phyloP scores from a whole-genome alignment of 2,888 invertebrate genomes.

The Drosophila mulleri region DNA sequence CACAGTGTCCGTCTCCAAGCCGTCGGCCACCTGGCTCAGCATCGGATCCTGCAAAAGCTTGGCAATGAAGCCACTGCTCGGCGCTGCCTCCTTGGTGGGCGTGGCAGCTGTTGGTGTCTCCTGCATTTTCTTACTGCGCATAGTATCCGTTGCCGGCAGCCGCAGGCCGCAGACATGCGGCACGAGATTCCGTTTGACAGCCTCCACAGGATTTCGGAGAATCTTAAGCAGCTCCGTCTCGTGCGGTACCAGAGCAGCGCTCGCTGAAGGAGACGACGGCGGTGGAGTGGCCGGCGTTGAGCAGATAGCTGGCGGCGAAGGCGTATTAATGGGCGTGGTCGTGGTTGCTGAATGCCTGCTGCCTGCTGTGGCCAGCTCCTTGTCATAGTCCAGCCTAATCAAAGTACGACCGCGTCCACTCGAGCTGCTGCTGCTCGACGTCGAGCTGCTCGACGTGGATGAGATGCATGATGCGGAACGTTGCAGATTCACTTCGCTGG shows the following conservation, averaged over 20 bases:
- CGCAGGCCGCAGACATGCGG: conserved; percentile 91
- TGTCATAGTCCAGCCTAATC: conserved; percentile 83
- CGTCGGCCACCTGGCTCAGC: conserved; percentile 88
- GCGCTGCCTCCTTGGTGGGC: conserved; percentile 2
- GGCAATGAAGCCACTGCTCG: conserved; percentile 85
- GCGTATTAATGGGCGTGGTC: conserved; percentile 66
- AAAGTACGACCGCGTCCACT: conserved; percentile 82
- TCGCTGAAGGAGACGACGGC: neutral
- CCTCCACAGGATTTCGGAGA: conserved; percentile 90
- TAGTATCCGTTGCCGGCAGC: conserved; percentile 67
- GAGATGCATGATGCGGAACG: conserved; percentile 83
- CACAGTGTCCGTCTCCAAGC: conserved; percentile 87
- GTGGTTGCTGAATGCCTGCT: conserved; percentile 41
- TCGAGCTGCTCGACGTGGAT: conserved; percentile 76
- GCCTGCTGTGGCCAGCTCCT: conserved; percentile 49
- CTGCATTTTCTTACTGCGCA: conserved; percentile 84
- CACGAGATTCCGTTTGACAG: conserved; percentile 90
- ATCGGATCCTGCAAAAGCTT: conserved; percentile 89
- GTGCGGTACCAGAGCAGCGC: conserved; percentile 73
- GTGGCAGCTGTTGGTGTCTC: conserved; percentile 25
- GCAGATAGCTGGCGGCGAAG: conserved; percentile 54
- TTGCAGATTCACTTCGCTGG: conserved; percentile 73
- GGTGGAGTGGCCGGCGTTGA: conserved; percentile 56
- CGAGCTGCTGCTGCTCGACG: conserved; percentile 73
- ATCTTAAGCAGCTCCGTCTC: conserved; percentile 87